phyloP scores from a whole-genome alignment of 1,140 invertebrate genomes.

The fruit fly (Drosophila melanogaster) region DNA sequence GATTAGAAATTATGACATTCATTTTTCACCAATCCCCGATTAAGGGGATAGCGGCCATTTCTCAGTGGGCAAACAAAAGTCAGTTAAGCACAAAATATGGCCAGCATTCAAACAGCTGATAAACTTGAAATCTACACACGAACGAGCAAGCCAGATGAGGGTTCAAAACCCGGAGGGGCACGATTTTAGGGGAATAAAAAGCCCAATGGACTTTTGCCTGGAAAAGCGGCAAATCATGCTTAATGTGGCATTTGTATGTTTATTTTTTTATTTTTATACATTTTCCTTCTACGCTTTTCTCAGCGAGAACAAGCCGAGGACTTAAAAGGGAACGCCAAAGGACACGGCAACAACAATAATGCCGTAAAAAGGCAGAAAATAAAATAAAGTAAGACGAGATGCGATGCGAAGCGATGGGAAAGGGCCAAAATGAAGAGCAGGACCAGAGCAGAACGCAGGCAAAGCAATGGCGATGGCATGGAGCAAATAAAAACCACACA shows the following conservation, averaged over 20 bases:
- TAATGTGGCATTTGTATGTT: constrained; percentile 79
- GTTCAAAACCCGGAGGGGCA: constrained; percentile 6
- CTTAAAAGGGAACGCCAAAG: constrained; percentile 69
- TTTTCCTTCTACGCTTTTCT: constrained; percentile 32
- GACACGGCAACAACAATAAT: constrained; percentile 58
- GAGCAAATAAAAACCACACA: constrained; percentile 77
- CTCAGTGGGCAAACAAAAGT: constrained; percentile 60
- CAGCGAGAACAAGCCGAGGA: constrained; percentile 65
- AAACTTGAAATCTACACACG: constrained; percentile 68
- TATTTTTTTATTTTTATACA: constrained; percentile 60
- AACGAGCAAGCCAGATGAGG: constrained; percentile 49
- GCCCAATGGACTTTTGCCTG: constrained; percentile 60
- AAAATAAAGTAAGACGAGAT: constrained; percentile 66
- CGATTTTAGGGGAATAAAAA: constrained; percentile 22
- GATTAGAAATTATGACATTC: constrained; percentile 83
- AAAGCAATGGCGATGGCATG: constrained; percentile 39
- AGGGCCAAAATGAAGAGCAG: constrained; percentile 25
- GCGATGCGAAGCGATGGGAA: constrained; percentile 15
- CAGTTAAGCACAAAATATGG: constrained; percentile 72
- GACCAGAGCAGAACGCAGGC: constrained; percentile 18
- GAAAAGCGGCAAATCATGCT: constrained; percentile 80
- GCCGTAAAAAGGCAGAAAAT: constrained; percentile 70
- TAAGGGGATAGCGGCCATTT: constrained; percentile 18
- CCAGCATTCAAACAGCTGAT: constrained; percentile 69
- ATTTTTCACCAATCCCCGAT: constrained; percentile 49